Evolutionary conservation across 2,113 vertebrate species (phyloP), one percentile per base, ranked within the genome.

Genomic region (Catharus bicknelli): DNA sequence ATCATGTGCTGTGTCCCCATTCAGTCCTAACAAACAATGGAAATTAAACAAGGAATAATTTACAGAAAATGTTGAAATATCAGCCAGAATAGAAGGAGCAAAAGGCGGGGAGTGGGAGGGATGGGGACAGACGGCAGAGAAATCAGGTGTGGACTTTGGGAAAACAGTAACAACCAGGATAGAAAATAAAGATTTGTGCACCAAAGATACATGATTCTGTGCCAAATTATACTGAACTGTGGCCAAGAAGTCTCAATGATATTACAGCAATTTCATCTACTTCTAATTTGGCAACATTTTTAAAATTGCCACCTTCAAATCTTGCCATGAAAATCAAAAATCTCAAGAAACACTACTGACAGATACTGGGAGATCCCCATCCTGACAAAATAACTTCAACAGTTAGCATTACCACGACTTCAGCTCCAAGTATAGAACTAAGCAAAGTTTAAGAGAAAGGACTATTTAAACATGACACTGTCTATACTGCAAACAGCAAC

Each of bases 101-200:
- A 82, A 75, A 68, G 22, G 10, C 0, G 5, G 1, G 2, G 4
- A 15, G 2, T 2, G 0, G 4, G 2, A 5, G 5, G 5, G 13
- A 10, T 18, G 45, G 40, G 40, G 40, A 40, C 40, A 40, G 22
- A 53, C 18, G 2, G 29, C 1, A 3, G 18, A 48, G 9, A 54
- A 88, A 68, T 38, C 23, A n/a, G 1, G 5, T 54, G 14, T 18
- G 30, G 19, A 45, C 27, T 69, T 48, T 1, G 2, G 36, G 36
- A 61, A 61, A 80, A 43, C n/a, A 25, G 32, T 26, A 84, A 77
- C 29, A 74, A 63, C 11, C 27, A n/a, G 6, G 14, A 43, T 0
- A 48, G 27, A 74, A 93, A 74, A 80, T 18, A 14, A 68, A 43
- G 21, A 53, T 32, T 30, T 50, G 27, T 45, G 17, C 45, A 87